These are phyloP conservation scores for Solen grandis DNA, from an alignment of 1,140 invertebrate genomes.

Conservation along the genomic window DNA sequence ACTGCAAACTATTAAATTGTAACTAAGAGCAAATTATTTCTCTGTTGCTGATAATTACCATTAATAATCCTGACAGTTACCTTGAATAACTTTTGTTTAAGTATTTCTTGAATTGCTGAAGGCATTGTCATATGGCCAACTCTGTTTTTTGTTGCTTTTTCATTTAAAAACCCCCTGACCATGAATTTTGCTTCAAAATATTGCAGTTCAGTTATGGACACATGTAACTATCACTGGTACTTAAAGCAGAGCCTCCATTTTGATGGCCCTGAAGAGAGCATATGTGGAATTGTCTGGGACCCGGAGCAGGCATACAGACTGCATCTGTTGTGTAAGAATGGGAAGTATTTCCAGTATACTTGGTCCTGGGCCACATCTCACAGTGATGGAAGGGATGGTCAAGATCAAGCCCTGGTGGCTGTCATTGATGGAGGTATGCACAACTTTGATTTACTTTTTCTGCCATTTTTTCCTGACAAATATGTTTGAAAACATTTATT, in stretches of 20 bases:
- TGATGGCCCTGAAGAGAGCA: constrained; percentile 71
- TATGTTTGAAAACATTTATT: no score
- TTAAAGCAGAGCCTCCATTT: constrained; percentile 88
- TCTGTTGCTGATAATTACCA: no score
- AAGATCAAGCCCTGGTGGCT: constrained; percentile 83
- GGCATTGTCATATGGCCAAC: no score
- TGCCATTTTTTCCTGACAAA: no score
- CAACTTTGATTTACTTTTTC: no score
- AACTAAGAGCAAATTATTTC: no score
- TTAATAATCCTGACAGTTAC: no score
- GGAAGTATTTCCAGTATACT: constrained; percentile 83
- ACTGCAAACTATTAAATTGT: no score
- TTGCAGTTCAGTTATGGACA: constrained; percentile 89
- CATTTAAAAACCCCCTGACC: no score
- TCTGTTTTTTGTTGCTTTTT: no score
- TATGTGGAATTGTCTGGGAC: constrained; percentile 85
- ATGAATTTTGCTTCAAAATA: constrained; percentile 32
- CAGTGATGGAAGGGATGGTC: constrained; percentile 81
- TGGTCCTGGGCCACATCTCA: constrained; percentile 85
- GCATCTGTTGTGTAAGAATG: constrained; percentile 83
- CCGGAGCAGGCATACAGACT: constrained; percentile 83
- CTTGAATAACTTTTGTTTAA: no score
- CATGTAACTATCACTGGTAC: constrained; percentile 95
- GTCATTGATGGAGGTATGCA: constrained; percentile 90
- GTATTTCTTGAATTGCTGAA: no score